Conservation (phyloP, 1,140 invertebrate species). For the Heliconius congener region DNA sequence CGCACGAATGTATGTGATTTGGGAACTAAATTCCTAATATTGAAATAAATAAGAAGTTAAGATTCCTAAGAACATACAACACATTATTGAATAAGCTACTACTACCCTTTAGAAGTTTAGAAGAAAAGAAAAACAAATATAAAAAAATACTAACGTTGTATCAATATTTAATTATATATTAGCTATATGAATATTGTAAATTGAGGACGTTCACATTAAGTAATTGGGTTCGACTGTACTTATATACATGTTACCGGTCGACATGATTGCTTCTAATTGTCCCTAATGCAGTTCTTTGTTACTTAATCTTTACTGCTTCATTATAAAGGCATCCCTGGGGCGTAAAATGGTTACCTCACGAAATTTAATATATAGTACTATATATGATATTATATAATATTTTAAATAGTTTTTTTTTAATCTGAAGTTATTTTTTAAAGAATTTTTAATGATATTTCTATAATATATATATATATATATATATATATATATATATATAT, state of each 20-base stretch:
- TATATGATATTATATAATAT: neutral
- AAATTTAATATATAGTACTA: neutral
- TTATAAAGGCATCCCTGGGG: neutral
- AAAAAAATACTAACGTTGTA: neutral
- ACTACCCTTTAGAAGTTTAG: neutral
- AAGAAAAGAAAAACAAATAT: neutral
- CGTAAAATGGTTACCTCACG: neutral
- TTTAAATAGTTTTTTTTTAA: neutral
- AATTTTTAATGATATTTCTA: neutral
- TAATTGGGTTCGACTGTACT: slow-evolving; percentile 4
- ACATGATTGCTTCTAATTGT: slow-evolving; percentile 16
- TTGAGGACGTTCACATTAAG: slow-evolving; percentile 3
- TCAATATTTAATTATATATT: neutral
- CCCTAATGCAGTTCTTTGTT: slow-evolving; percentile 4
- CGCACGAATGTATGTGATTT: neutral
- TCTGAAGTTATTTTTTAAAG: neutral
- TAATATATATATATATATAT: neutral
- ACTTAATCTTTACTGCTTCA: neutral
- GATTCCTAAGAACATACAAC: neutral
- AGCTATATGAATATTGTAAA: neutral
- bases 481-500: neutral
- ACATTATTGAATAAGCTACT: too few relatives aligned
- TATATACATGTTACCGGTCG: neutral
- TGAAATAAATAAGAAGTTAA: neutral
- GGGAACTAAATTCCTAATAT: neutral